Conservation (phyloP, 2,888 invertebrate species). For the Lycophotia porphyrea region DNA sequence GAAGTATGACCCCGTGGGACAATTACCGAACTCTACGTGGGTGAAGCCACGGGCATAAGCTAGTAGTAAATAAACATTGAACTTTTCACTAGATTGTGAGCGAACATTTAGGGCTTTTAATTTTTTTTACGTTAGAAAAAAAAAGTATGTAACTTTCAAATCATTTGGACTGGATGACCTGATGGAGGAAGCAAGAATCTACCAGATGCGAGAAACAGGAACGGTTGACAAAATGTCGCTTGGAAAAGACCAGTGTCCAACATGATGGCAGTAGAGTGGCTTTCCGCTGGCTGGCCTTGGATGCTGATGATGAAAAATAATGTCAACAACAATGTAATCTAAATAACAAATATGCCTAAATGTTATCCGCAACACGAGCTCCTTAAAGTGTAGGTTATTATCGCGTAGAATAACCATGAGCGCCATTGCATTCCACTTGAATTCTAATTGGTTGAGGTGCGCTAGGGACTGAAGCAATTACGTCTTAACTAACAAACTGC, state of each 20-base stretch:
- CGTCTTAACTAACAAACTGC: conserved; percentile 11
- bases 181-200: neutral
- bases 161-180: neutral
- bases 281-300: neutral
- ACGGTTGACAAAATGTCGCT: neutral
- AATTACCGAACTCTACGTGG: too few relatives aligned
- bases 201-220: neutral
- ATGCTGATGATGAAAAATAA: neutral
- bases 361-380: neutral
- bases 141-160: neutral
- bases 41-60: too few relatives aligned
- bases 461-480: conserved; percentile 28
- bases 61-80: neutral
- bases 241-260: neutral
- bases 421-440: conserved; percentile 24
- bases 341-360: neutral
- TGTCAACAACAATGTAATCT: neutral
- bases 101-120: neutral
- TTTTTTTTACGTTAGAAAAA: neutral
- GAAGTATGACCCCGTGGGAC: too few relatives aligned
- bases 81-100: neutral
- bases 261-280: neutral
- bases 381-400: conserved; percentile 3
- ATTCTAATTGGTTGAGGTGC: conserved; percentile 38
- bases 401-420: conserved; percentile 45